A percentile compares a stretch with the other conserved stretches of the same genome.
phyloP scores from a whole-genome alignment of 2,888 invertebrate species.

The Tanypteryx hageni region DNA sequence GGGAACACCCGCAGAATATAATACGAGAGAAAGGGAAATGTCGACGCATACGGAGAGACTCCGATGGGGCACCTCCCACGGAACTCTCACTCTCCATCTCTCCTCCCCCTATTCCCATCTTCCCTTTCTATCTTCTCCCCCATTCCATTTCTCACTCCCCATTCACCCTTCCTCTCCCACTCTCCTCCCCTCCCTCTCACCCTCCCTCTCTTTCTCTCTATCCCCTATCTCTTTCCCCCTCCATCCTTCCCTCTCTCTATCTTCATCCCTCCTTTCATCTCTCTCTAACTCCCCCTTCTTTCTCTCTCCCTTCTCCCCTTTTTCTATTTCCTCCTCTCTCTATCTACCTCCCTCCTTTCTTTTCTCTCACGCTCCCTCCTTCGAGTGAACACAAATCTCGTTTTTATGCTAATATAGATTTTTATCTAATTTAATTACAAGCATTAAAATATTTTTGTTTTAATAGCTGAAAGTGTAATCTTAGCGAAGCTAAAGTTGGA shows the following conservation, averaged over 20 bases:
- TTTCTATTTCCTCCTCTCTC: neutral
- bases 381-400: neutral
- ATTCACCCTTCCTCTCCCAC: neutral
- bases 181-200: neutral
- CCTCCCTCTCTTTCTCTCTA: neutral
- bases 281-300: neutral
- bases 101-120: too few species aligned
- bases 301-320: neutral
- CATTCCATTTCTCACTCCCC: neutral
- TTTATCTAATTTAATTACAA: too few species aligned
- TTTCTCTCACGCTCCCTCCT: neutral
- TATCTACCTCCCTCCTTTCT: neutral
- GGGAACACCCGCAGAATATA: too few species aligned
- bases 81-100: neutral
- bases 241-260: neutral
- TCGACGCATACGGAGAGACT: too few species aligned
- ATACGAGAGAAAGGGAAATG: too few species aligned
- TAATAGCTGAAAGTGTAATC: too few species aligned
- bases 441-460: too few species aligned
- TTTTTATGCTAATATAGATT: too few species aligned
- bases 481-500: too few species aligned
- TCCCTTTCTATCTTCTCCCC: neutral
- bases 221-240: neutral
- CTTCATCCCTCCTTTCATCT: neutral
- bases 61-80: too few species aligned